phyloP scores from a whole-genome alignment of 2,888 invertebrate genomes.

The Aphodius sticticus region DNA sequence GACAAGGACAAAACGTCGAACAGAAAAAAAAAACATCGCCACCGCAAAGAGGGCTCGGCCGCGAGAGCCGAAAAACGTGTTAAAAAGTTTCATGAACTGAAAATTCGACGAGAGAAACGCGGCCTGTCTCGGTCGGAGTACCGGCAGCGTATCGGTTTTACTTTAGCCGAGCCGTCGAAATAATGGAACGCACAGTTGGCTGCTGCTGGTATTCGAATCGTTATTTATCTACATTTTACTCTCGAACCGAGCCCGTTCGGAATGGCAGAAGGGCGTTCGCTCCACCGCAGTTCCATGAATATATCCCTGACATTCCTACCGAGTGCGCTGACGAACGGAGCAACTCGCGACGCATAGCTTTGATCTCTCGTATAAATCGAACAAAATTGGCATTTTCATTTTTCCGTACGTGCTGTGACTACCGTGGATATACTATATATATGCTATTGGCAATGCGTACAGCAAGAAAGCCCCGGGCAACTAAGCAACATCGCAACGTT shows the following conservation, averaged over 20 bases:
- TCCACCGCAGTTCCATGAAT: neutral
- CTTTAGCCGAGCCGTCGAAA: neutral
- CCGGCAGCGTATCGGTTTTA: neutral
- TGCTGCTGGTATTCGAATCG: neutral
- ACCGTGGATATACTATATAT: neutral
- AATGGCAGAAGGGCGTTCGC: neutral
- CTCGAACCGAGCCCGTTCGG: neutral
- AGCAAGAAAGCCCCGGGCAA: too few relatives aligned
- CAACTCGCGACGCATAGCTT: neutral
- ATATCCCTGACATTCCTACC: neutral
- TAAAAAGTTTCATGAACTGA: constrained; percentile 4
- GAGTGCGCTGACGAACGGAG: neutral
- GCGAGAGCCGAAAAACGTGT: neutral
- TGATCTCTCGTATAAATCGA: neutral
- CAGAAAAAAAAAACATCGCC: neutral
- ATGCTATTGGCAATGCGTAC: too few relatives aligned
- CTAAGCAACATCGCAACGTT: too few relatives aligned
- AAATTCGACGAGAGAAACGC: neutral
- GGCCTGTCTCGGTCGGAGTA: neutral
- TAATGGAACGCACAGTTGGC: constrained; percentile 4
- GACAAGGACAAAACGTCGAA: too few relatives aligned
- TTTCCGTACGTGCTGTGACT: neutral
- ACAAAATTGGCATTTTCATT: neutral
- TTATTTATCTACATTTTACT: constrained; percentile 4
- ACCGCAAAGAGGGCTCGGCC: neutral